A percentile compares a stretch with the other conserved stretches of the same genome.
Evolutionary conservation across 2,797 vertebrate species (phyloP).

Genomic region (Iguana delicatissima): DNA sequence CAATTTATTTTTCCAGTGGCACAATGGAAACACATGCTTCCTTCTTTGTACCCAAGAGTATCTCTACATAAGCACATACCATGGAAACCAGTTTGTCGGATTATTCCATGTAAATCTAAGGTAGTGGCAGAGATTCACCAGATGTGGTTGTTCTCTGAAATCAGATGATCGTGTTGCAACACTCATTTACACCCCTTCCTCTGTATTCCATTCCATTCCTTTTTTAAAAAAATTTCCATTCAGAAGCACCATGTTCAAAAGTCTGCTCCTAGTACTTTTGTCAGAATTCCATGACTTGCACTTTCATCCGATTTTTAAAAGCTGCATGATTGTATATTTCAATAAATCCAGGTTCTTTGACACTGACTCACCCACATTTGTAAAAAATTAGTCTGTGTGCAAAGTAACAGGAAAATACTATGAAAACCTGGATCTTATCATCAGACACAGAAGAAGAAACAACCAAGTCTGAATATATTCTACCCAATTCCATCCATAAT

Average conservation of each 20-base stretch:
- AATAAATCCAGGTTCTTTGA: not conserved
- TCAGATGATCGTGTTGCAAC: no score
- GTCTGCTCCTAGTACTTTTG: not conserved
- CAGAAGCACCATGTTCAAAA: not conserved
- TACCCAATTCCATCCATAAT: not conserved
- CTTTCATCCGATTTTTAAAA: not conserved
- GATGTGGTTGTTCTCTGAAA: no score
- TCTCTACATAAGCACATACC: no score
- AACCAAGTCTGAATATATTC: not conserved
- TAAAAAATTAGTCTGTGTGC: not conserved
- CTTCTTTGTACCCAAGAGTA: no score
- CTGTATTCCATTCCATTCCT: not conserved
- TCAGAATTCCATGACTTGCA: not conserved
- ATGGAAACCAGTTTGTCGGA: not conserved
- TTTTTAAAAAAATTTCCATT: no score
- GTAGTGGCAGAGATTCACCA: no score
- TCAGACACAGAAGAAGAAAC: not conserved
- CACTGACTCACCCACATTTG: not conserved
- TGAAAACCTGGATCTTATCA: not conserved
- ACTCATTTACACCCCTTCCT: not conserved
- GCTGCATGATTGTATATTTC: not conserved
- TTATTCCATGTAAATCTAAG: not conserved
- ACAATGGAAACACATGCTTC: no score
- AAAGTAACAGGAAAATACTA: not conserved
- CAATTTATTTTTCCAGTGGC: no score